Base-by-base conservation (phyloP, 53 echinoderm and acorn worm species). In the Actinopyga echinites region DNA sequence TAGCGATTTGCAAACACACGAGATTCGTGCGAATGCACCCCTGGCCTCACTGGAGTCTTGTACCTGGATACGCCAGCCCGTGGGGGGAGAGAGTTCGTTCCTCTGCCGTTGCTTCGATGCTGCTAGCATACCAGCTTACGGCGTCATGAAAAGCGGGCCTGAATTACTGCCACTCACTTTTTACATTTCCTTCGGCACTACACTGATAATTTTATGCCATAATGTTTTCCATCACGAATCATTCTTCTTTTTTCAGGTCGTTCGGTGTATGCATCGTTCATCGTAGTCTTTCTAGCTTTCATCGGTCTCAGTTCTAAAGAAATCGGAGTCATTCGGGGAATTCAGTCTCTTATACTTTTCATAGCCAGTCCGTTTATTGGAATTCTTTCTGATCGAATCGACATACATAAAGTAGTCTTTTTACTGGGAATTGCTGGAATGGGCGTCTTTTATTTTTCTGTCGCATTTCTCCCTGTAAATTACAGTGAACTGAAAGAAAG, bases 311-410 rank as follows among this genome's bases (percentile, higher is more conserved):
- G 21, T 68, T 21, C 68, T 33, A 36, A 8, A 22, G 68, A 68
- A 35, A 68, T 68, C 8, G 68, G 68, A 15, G 68, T 68, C 2
- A 68, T 68, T 21, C 68, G 68, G 10, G 68, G 68, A 10, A 68
- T 68, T 15, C 68, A 68, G 20, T 34, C 68, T 8, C 37, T 68
- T 6, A 36, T 68, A 9, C 32, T 32, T 34, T 68, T 68, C 20
- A 30, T 68, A 4, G 22, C 21, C 20, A 68, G 68, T 68, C 68
- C 68, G 36, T 4, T 8, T 34, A 30, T 68, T 17, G 68, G 68
- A 35, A 33, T 68, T 32, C 8, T 68, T 6, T 68, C 68, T 33
- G 68, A 68, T 35, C 31, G 36, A 12, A 32, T 68, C 21, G 33
- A 22, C 31, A 68, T 68, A 11, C 68, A 68, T 34, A 68, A 35